Evolutionary conservation across 2,113 vertebrate genomes (phyloP), one percentile per base, ranked within the genome.

Genomic region (Dinomys branickii): DNA sequence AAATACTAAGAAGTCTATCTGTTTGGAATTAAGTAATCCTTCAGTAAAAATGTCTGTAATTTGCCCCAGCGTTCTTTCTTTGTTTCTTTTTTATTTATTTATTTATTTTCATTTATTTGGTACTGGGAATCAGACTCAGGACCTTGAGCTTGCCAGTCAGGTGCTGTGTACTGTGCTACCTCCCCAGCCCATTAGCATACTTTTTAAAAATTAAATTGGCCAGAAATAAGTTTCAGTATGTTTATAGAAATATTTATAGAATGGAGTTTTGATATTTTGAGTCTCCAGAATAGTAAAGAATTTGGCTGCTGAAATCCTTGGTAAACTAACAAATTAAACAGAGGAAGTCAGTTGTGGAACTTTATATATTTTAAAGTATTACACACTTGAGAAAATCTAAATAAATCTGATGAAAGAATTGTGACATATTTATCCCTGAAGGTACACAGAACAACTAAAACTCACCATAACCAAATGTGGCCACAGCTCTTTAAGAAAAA

Each of bases 331-430:
- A 67, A 11, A 83, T 59, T 54, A 87, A 88, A 47, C 67, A 28
- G 35, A 97, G 30, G 85, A 30, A 88, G 33, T 13, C 35, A 88
- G 24, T 22, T 73, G n/a, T 82, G 20, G 10, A 30, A 78, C 50
- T 95, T 92, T 58, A 88, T 71, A 10, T 30, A 87, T 83, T 94
- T 93, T 41, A 65, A 95, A 86, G 63, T 78, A 77, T 13, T 10
- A 91, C 24, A 8, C 30, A n/a, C 30, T 35, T 63, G 7, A 94
- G n/a, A 63, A 92, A 77, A 71, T 56, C 41, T 69, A 67, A 54
- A 30, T 61, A 80, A 69, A 24, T 13, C 13, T 83, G 52, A 94
- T 13, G 69, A 20, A 91, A 90, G 83, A 69, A 56, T 59, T 61
- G n/a, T 47, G 78, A 54, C 5, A 59, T 80, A 78, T 47, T 90